Evolutionary conservation across 1,140 invertebrate genomes (phyloP).

Genomic region (Drosophila tropicalis): DNA sequence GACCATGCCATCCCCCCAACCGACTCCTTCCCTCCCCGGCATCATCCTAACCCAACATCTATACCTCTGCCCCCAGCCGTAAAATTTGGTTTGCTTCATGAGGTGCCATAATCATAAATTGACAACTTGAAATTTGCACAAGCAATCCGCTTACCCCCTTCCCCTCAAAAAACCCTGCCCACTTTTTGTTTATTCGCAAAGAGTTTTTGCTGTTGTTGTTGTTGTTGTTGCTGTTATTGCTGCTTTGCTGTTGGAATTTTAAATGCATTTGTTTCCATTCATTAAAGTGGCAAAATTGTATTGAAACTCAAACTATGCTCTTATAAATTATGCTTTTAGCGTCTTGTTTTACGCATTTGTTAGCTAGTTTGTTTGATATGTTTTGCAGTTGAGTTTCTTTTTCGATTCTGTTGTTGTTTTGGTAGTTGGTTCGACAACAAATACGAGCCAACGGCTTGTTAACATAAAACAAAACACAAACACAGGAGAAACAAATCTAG

Average conservation of each 20-base stretch:
- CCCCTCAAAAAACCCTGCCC: not conserved
- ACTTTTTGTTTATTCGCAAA: too few species aligned
- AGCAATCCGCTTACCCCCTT: conserved; percentile 38
- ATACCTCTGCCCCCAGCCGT: not conserved
- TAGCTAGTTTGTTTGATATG: conserved; percentile 56
- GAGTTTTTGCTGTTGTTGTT: too few species aligned
- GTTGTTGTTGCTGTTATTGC: conserved; percentile 34
- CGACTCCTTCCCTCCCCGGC: not conserved
- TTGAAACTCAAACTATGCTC: conserved; percentile 37
- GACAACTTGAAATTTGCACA: conserved; percentile 81
- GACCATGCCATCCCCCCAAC: not conserved
- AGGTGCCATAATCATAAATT: conserved; percentile 82
- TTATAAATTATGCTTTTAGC: conserved; percentile 58
- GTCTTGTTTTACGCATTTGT: conserved; percentile 18
- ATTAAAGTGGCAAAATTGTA: conserved; percentile 71
- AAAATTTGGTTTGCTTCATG: conserved; percentile 50
- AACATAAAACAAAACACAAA: conserved; percentile 49
- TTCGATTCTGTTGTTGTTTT: conserved; percentile 30
- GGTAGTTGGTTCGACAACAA: conserved; percentile 47
- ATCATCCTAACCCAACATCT: not conserved
- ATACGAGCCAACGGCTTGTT: conserved; percentile 77
- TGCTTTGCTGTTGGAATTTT: conserved; percentile 71
- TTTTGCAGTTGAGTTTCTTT: conserved; percentile 42
- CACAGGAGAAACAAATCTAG: too few species aligned
- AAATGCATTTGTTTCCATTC: conserved; percentile 64